These are phyloP conservation scores for Saguinus midas DNA, from an alignment of 2,113 vertebrate species.

Conservation along the genomic window DNA sequence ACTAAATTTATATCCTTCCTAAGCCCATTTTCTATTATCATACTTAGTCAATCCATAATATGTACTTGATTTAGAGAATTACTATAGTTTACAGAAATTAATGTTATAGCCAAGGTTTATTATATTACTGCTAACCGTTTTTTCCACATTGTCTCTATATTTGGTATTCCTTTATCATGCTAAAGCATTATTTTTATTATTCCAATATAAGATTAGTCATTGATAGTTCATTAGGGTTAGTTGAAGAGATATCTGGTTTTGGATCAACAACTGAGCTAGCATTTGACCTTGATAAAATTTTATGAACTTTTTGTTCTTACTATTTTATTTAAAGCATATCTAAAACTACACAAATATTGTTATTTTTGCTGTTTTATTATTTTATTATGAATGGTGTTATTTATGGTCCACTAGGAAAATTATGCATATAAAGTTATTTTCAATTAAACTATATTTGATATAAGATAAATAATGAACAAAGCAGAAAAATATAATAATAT, in stretches of 20 bases:
- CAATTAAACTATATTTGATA: neutral
- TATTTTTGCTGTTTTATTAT: neutral
- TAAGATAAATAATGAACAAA: neutral
- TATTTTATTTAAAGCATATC: neutral
- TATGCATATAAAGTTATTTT: slow-evolving; percentile 10
- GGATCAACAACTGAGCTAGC: neutral
- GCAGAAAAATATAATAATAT: neutral
- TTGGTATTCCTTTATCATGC: neutral
- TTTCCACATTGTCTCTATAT: neutral
- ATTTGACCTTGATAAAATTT: neutral
- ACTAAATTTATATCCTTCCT: neutral
- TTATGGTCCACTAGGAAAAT: neutral
- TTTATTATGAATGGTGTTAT: neutral
- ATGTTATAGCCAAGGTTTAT: neutral
- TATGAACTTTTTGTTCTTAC: neutral
- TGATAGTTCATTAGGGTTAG: neutral
- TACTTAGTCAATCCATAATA: neutral
- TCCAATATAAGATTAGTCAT: neutral
- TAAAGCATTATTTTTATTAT: slow-evolving; percentile 18
- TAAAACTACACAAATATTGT: slow-evolving; percentile 28
- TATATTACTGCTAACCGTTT: neutral
- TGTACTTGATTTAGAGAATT: neutral
- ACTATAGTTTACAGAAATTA: neutral
- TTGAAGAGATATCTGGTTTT: neutral
- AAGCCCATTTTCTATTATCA: neutral